Base-by-base conservation (phyloP, 2,113 vertebrate genomes). In the Lycaon pictus region DNA sequence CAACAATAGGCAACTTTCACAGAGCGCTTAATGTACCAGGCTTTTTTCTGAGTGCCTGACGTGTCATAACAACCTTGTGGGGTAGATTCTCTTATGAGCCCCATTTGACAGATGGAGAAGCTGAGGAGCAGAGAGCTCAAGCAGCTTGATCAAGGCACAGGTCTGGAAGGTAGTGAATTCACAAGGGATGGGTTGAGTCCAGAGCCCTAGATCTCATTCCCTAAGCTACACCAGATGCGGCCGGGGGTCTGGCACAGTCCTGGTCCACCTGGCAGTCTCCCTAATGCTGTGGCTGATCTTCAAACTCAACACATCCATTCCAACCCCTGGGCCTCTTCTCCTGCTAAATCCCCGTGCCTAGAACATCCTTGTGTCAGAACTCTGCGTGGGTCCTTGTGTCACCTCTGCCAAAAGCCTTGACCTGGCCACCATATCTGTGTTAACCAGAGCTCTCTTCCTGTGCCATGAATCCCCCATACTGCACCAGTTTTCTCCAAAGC, bases 201-300 rank as follows among this genome's bases (percentile, higher is more conserved):
- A 43, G 80, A 76, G 55, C 19, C 27, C 12, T 11, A 4, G 11
- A 23, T 2, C 10, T 85, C 35, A 51, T 43, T 83, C 58, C 25
- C 22, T 29, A 19, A 76, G 16, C 37, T 32, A 23, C 25, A 77
- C 51, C 25, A 11, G 9, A 0, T 27, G 7, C 53, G n/a, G 11
- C 3, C 37, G 4, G 11, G 35, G 29, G 11, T n/a, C 58, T 67
- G 6, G 11, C 5, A 17, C 7, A 3, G 19, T 11, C 22, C 11
- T 65, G 1, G 0, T 60, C 53, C 32, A 11, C n/a, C 5, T 10
- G 37, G 11, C 3, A 23, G 43, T 35, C 67, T 93, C 48, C 16
- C 60, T 20, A 5, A 25, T 32, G 3, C 58, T 1, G 56, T 1
- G 0, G 3, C 29, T 17, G 6, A 1, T 65, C 13, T 79, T 25